A percentile compares a stretch with the other conserved stretches of the same genome.
phyloP scores from a whole-genome alignment of 1,140 invertebrate genomes.

The Heliconius melpomene region DNA sequence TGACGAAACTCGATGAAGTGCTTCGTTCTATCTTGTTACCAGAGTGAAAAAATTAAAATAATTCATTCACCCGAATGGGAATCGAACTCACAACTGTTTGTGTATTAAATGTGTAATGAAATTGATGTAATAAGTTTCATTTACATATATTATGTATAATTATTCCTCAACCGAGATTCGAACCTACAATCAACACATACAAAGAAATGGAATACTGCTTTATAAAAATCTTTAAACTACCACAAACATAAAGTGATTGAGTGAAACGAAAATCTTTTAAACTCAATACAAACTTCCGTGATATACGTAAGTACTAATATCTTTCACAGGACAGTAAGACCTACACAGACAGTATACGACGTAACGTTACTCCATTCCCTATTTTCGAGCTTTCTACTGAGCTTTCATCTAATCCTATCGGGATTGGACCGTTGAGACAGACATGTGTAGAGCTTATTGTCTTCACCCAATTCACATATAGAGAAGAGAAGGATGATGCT shows the following conservation, averaged over 20 bases:
- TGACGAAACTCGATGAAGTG: neutral
- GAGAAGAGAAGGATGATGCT: neutral
- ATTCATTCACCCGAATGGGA: neutral
- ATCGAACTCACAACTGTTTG: neutral
- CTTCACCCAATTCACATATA: neutral
- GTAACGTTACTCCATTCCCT: neutral
- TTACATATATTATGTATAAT: no score
- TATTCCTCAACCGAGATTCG: no score
- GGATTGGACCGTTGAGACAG: conserved; percentile 12
- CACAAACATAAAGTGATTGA: neutral
- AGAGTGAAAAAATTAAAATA: neutral
- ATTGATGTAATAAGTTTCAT: no score
- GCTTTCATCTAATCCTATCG: conserved; percentile 8
- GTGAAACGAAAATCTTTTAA: neutral
- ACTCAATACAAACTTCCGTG: neutral
- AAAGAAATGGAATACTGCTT: no score
- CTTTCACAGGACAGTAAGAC: neutral
- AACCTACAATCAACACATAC: no score
- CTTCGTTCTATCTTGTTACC: neutral
- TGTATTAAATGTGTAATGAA: no score
- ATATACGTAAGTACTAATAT: neutral
- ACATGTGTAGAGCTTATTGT: conserved; percentile 7
- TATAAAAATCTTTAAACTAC: neutral
- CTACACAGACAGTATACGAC: neutral
- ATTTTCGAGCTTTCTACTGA: conserved; percentile 3